A percentile compares a stretch with the other conserved stretches of the same genome.
Evolutionary conservation across 2,113 vertebrate genomes (phyloP).

Genomic region (Megaleporinus macrocephalus): DNA sequence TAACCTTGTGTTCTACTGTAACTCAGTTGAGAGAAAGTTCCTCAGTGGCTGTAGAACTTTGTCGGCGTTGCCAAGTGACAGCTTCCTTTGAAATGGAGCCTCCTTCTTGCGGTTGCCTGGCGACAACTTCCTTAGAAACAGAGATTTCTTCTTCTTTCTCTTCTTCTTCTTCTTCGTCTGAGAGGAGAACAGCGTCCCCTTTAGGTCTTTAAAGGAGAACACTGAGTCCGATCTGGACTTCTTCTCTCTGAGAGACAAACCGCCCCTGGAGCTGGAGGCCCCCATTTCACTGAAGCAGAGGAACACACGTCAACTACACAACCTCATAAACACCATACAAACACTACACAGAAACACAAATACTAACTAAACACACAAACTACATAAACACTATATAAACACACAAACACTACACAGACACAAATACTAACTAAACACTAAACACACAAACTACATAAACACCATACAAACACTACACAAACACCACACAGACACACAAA

Average conservation of each 20-base stretch:
- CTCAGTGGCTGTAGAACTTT: not conserved
- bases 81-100: constrained; percentile 25
- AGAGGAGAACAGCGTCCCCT: constrained; percentile 50
- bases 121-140: constrained; percentile 28
- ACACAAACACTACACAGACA: too few species aligned
- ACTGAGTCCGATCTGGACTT: constrained; percentile 44
- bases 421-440: too few species aligned
- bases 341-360: too few species aligned
- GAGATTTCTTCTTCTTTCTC: constrained; percentile 34
- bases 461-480: too few species aligned
- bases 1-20: not conserved
- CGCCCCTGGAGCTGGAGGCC: constrained; percentile 47
- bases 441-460: not conserved
- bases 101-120: constrained; percentile 45
- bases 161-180: constrained; percentile 55
- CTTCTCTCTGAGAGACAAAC: constrained; percentile 27
- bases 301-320: not conserved
- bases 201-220: constrained; percentile 53
- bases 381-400: too few species aligned
- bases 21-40: not conserved
- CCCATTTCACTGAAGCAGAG: constrained; percentile 56
- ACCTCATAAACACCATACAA: not conserved
- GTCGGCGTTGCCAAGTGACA: constrained; percentile 45
- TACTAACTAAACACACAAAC: too few species aligned
- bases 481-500: not conserved